A percentile compares a stretch with the other conserved stretches of the same genome.
Evolutionary conservation across 1,140 invertebrate genomes (phyloP).

Genomic region (Drosophila takahashii): DNA sequence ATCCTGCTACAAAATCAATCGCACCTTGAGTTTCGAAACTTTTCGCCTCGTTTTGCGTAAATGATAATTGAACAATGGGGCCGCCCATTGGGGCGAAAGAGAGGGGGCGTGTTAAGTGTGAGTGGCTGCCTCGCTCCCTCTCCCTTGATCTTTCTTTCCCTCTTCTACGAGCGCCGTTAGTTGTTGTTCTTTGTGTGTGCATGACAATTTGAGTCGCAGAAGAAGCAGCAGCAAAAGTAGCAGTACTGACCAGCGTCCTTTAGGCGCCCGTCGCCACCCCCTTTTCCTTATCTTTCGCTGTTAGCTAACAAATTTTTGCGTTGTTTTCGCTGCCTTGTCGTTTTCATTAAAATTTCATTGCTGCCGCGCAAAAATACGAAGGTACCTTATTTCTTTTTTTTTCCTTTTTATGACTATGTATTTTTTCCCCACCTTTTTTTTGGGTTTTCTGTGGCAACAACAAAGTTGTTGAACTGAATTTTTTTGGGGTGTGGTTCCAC

Average conservation of each 20-base stretch:
- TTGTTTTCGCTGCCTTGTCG: conserved; percentile 67
- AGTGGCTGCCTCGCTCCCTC: conserved; percentile 7
- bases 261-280: neutral
- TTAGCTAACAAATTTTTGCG: conserved; percentile 62
- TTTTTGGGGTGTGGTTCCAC: conserved; percentile 74
- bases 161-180: neutral
- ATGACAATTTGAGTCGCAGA: conserved; percentile 52
- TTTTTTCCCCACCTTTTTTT: conserved; percentile 8
- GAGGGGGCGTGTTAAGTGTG: conserved; percentile 11
- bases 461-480: conserved; percentile 68
- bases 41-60: conserved; percentile 14
- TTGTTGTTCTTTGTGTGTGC: conserved; percentile 38
- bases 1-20: no score
- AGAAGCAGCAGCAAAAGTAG: conserved; percentile 3
- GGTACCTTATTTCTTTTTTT: conserved; percentile 31
- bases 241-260: conserved; percentile 41
- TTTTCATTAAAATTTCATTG: conserved; percentile 82
- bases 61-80: conserved; percentile 39
- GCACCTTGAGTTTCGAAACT: conserved; percentile 3
- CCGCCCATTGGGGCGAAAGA: conserved; percentile 28
- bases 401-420: conserved; percentile 20
- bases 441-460: conserved; percentile 18
- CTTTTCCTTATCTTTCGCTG: conserved; percentile 39
- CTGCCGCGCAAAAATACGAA: conserved; percentile 63
- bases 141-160: neutral